Evolutionary conservation across 2,888 invertebrate genomes (phyloP).

Genomic region (Pyrgus malvae): DNA sequence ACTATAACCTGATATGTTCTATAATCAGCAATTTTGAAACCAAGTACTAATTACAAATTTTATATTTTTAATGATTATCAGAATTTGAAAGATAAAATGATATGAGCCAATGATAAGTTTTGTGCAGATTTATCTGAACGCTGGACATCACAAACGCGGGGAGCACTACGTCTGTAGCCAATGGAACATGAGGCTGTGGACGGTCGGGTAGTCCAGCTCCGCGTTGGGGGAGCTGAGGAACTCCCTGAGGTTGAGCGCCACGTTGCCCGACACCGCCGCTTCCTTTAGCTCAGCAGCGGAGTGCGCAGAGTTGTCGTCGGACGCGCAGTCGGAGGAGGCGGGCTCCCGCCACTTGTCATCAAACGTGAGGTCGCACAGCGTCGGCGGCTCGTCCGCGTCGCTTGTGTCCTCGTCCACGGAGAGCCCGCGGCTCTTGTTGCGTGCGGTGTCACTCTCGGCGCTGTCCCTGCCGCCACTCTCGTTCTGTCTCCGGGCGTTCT

Average conservation of each 20-base stretch:
- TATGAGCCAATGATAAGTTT: constrained; percentile 40
- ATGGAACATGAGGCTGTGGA: constrained; percentile 79
- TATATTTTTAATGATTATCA: background rate
- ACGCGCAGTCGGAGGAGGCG: constrained; percentile 64
- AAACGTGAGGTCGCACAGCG: constrained; percentile 66
- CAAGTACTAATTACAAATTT: background rate
- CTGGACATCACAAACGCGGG: constrained; percentile 25
- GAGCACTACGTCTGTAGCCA: constrained; percentile 76
- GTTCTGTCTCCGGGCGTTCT: constrained; percentile 71
- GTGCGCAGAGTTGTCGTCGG: constrained; percentile 73
- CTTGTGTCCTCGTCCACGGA: constrained; percentile 63
- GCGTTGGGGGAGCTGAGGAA: constrained; percentile 70
- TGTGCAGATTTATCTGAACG: constrained; percentile 32
- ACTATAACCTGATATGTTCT: constrained; percentile 60
- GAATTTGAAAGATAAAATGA: constrained; percentile 37
- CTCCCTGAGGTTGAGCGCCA: constrained; percentile 59
- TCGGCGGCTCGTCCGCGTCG: constrained; percentile 72
- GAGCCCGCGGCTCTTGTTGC: constrained; percentile 51
- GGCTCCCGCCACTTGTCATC: constrained; percentile 66
- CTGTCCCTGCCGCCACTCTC: constrained; percentile 55
- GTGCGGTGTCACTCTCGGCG: constrained; percentile 51
- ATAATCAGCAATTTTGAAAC: constrained; percentile 32
- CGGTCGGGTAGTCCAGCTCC: constrained; percentile 73
- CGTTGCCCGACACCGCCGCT: constrained; percentile 43
- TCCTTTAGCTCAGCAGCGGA: constrained; percentile 57